These are phyloP conservation scores for Trachelus troglodyta DNA, from an alignment of 2,888 invertebrate genomes.

Conservation along the genomic window DNA sequence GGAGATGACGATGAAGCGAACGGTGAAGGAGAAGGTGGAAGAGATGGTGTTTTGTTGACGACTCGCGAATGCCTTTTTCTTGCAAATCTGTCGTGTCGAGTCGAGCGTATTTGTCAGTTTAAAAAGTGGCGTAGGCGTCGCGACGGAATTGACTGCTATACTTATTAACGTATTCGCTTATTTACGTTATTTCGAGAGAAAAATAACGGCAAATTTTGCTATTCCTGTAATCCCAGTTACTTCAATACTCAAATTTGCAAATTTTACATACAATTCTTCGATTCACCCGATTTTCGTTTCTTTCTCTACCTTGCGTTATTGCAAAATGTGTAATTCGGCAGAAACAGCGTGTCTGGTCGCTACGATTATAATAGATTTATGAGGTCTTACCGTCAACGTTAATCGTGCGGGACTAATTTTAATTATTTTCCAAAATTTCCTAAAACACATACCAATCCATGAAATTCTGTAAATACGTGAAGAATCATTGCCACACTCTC, in stretches of 20 bases:
- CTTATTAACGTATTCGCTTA: conserved; percentile 14
- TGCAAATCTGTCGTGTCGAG: conserved; percentile 18
- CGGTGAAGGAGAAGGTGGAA: conserved; percentile 16
- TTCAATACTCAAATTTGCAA: not conserved
- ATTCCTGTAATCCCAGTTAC: not conserved
- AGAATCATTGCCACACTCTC: too few relatives aligned
- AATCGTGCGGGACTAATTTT: not conserved
- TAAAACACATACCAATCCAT: too few relatives aligned
- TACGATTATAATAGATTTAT: not conserved
- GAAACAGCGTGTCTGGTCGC: too few relatives aligned
- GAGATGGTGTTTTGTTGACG: conserved; percentile 40
- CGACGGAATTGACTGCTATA: conserved; percentile 21
- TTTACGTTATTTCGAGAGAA: conserved; percentile 11
- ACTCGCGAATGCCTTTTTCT: conserved; percentile 29
- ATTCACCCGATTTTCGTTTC: too few relatives aligned
- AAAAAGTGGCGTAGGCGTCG: conserved; percentile 25
- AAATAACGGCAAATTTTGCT: not conserved
- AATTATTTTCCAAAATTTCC: not conserved
- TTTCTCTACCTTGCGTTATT: too few relatives aligned
- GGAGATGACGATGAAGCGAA: not conserved
- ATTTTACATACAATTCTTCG: not conserved
- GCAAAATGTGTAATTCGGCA: too few relatives aligned
- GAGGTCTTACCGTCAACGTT: not conserved
- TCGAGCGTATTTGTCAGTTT: conserved; percentile 14
- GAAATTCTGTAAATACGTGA: too few relatives aligned